Conservation (phyloP, 2,797 vertebrate species). For the Rhynchonycteris naso region DNA sequence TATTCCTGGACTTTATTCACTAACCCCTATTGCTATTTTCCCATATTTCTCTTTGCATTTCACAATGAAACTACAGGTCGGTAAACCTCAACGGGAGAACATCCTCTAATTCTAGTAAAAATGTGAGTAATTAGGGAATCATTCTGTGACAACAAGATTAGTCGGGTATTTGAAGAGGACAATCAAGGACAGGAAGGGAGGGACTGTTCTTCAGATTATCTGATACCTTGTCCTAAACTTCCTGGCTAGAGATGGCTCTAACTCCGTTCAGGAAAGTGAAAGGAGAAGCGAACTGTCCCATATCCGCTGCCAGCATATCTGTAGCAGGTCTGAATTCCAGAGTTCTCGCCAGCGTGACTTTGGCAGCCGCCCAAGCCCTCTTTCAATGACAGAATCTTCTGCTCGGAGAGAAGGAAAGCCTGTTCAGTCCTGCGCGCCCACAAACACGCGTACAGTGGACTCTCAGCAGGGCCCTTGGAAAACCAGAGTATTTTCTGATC, state of each 20-base stretch:
- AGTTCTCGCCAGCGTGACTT: slow-evolving; percentile 59
- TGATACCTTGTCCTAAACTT: slow-evolving; percentile 45
- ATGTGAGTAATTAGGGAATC: slow-evolving; percentile 35
- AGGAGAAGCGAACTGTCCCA: slow-evolving; percentile 59
- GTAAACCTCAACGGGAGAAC: not conserved
- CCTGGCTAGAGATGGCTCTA: slow-evolving; percentile 1
- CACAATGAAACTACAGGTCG: not conserved
- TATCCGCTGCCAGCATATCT: slow-evolving; percentile 50
- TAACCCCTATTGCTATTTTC: not conserved
- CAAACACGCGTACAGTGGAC: slow-evolving; percentile 49
- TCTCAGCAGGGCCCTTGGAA: not conserved
- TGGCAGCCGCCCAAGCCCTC: slow-evolving; percentile 48
- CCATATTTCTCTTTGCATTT: not conserved
- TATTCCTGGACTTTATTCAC: not conserved
- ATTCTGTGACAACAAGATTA: not conserved
- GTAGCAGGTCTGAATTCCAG: slow-evolving; percentile 64
- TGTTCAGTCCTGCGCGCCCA: slow-evolving; percentile 18
- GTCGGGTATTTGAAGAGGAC: not conserved
- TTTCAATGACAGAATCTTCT: not conserved
- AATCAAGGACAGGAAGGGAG: not conserved
- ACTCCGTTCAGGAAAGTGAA: slow-evolving; percentile 68
- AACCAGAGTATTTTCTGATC: slow-evolving; percentile 37
- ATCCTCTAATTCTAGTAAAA: slow-evolving; percentile 40
- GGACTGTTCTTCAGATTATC: not conserved
- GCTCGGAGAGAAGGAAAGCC: slow-evolving; percentile 44